Conservation (phyloP, 1,140 invertebrate genomes). For the Euwallacea similis region DNA sequence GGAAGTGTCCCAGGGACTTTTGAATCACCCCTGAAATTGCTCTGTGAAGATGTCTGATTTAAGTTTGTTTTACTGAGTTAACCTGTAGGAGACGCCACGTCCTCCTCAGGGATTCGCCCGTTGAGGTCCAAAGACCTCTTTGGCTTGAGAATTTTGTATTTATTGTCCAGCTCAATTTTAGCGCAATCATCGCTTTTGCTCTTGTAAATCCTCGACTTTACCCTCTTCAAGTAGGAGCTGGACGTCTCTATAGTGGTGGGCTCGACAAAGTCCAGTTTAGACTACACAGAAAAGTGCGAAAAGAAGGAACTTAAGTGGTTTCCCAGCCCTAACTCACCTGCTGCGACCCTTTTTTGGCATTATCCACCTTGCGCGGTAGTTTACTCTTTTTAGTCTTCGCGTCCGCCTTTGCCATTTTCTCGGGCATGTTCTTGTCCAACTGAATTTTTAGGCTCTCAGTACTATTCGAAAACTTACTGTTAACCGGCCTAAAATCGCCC, state of each 20-base stretch:
- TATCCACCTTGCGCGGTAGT: slow-evolving; percentile 20
- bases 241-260: slow-evolving; percentile 27
- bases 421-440: slow-evolving; percentile 24
- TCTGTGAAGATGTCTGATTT: background rate
- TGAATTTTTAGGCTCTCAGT: slow-evolving; percentile 38
- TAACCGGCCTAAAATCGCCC: slow-evolving; percentile 22
- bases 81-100: slow-evolving; percentile 37
- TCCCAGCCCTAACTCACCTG: background rate
- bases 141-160: slow-evolving; percentile 43
- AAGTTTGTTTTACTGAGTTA: slow-evolving; percentile 6
- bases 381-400: slow-evolving; percentile 30
- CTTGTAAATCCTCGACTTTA: slow-evolving; percentile 52
- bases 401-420: slow-evolving; percentile 13
- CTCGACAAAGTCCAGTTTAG: slow-evolving; percentile 28
- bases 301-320: background rate
- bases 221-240: slow-evolving; percentile 50
- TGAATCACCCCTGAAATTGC: slow-evolving; percentile 22
- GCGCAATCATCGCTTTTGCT: slow-evolving; percentile 45
- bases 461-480: slow-evolving; percentile 34
- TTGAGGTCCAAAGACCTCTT: slow-evolving; percentile 39
- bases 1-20: slow-evolving; percentile 45
- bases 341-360: slow-evolving; percentile 26
- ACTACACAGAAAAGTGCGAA: background rate
- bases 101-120: slow-evolving; percentile 46
- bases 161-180: slow-evolving; percentile 46